phyloP scores from a whole-genome alignment of 2,113 vertebrate species.

The Cichladusa arquata region DNA sequence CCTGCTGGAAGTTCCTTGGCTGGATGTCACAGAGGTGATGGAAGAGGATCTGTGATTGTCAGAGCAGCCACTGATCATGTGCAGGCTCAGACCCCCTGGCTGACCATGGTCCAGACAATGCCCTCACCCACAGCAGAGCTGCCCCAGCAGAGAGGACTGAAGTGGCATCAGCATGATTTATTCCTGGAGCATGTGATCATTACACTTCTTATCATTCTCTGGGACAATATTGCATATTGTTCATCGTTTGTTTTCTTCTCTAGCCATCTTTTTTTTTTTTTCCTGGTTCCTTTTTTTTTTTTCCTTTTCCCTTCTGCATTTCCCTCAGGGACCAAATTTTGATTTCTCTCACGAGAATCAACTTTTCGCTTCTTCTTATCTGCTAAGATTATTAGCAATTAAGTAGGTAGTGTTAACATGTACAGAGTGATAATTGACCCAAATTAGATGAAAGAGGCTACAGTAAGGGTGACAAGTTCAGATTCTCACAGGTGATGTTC shows the following conservation, averaged over 20 bases:
- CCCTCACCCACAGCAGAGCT: background rate
- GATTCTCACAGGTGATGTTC: background rate
- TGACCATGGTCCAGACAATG: background rate
- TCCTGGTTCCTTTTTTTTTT: background rate
- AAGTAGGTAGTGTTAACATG: background rate
- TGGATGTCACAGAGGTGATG: background rate
- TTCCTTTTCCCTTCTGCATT: background rate
- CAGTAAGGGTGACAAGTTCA: background rate
- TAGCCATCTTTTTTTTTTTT: background rate
- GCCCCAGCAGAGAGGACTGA: background rate
- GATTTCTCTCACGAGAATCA: background rate
- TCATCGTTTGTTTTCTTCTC: background rate
- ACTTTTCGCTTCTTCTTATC: background rate
- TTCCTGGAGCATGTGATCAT: background rate
- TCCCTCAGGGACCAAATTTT: background rate
- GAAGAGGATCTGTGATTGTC: background rate
- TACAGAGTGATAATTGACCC: conserved; percentile 24
- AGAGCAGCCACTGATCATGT: background rate
- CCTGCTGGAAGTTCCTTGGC: background rate
- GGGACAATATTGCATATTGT: background rate
- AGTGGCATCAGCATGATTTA: background rate
- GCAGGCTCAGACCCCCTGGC: background rate
- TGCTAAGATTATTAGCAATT: conserved; percentile 25
- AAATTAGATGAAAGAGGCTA: conserved; percentile 9
- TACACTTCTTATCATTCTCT: background rate